Evolutionary conservation across 2,888 invertebrate genomes (phyloP).

Genomic region (Drosophila melanosoma): DNA sequence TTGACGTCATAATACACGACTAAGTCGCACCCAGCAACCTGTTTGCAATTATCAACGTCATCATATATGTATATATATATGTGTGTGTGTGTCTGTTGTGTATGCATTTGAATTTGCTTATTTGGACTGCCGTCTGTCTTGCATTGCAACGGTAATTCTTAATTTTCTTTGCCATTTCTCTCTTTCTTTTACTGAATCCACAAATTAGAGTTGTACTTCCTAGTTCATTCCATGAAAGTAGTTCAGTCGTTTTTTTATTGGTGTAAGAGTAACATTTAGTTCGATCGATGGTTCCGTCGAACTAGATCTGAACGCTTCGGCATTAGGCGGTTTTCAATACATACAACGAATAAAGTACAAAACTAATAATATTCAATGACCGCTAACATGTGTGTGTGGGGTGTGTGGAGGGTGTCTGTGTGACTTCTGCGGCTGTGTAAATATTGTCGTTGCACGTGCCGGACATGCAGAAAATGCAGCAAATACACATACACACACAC

Average conservation of each 20-base stretch:
- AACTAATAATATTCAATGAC: conserved; percentile 19
- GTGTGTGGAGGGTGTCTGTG: neutral
- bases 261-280: neutral
- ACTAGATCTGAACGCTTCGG: neutral
- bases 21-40: neutral
- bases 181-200: neutral
- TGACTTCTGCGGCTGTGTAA: conserved; percentile 49
- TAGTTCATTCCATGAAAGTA: neutral
- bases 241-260: neutral
- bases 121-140: neutral
- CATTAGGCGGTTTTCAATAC: neutral
- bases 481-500: conserved; percentile 2
- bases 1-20: conserved; percentile 35
- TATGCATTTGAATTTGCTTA: neutral
- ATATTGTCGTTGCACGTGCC: conserved; percentile 67
- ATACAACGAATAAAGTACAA: neutral
- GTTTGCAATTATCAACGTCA: conserved; percentile 6
- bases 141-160: neutral
- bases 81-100: neutral
- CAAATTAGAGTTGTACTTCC: neutral
- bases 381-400: conserved; percentile 4
- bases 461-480: conserved; percentile 62
- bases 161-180: neutral
- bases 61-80: conserved; percentile 1
- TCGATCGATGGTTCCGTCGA: neutral